phyloP scores from a whole-genome alignment of 2,888 invertebrate genomes.

The Ypsolopha sequella region DNA sequence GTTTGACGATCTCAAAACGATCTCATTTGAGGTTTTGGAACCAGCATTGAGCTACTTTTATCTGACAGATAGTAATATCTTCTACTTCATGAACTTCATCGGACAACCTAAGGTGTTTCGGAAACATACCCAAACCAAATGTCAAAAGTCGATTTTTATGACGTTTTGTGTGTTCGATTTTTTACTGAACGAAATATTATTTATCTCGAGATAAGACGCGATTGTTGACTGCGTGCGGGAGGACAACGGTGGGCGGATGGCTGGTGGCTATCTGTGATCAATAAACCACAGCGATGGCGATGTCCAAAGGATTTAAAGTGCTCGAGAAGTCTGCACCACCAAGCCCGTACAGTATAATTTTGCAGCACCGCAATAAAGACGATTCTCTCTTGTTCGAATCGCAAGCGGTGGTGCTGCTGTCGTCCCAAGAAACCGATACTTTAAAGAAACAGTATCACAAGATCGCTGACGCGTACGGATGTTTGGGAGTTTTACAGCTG shows the following conservation, averaged over 20 bases:
- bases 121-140: too few relatives aligned
- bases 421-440: slow-evolving; percentile 88
- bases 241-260: slow-evolving; percentile 41
- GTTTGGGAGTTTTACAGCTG: slow-evolving; percentile 92
- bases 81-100: too few relatives aligned
- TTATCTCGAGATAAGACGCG: not conserved
- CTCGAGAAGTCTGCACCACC: slow-evolving; percentile 89
- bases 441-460: slow-evolving; percentile 92
- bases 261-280: slow-evolving; percentile 23
- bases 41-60: too few relatives aligned
- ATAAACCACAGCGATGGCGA: slow-evolving; percentile 77
- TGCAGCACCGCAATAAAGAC: slow-evolving; percentile 90
- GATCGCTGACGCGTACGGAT: slow-evolving; percentile 95
- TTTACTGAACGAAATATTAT: not conserved
- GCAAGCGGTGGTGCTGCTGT: slow-evolving; percentile 90
- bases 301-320: slow-evolving; percentile 94
- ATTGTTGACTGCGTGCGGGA: not conserved
- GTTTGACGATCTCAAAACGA: too few relatives aligned
- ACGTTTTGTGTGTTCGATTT: not conserved
- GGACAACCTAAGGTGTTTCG: too few relatives aligned
- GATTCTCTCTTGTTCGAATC: slow-evolving; percentile 93
- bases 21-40: too few relatives aligned
- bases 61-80: too few relatives aligned
- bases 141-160: not conserved
- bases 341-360: slow-evolving; percentile 88